Conservation (phyloP, 2,888 invertebrate genomes). For the Papilio demoleus region DNA sequence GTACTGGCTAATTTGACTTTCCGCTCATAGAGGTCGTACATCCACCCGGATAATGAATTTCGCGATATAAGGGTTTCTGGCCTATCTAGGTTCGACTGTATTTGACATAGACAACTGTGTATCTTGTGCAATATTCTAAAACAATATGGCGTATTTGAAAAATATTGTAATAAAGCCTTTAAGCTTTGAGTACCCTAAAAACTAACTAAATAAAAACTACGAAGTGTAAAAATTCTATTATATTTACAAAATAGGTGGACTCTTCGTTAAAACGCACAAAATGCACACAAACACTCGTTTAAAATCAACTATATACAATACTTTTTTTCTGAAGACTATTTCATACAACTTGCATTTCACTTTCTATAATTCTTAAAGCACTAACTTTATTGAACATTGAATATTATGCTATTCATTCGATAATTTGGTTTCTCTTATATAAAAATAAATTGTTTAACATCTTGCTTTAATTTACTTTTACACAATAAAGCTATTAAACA, state of each 20-base stretch:
- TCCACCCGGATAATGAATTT: too few species aligned
- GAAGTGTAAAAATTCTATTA: constrained; percentile 78
- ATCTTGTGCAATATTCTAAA: constrained; percentile 31
- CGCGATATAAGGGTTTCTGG: too few species aligned
- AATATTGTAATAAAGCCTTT: constrained; percentile 75
- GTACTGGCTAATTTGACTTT: too few species aligned
- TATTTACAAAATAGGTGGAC: constrained; percentile 83
- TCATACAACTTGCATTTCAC: constrained; percentile 34
- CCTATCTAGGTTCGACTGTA: too few species aligned
- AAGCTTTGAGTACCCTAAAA: constrained; percentile 54
- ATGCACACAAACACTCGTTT: constrained; percentile 70
- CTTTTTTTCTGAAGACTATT: constrained; percentile 37
- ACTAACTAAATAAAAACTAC: constrained; percentile 60
- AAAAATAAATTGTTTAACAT: constrained; percentile 63
- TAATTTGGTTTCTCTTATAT: constrained; percentile 67
- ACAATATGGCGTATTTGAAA: constrained; percentile 71
- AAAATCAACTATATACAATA: constrained; percentile 55
- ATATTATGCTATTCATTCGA: constrained; percentile 42
- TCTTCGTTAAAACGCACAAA: constrained; percentile 78
- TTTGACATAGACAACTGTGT: constrained; percentile 19
- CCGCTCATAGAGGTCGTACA: too few species aligned
- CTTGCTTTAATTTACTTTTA: constrained; percentile 46
- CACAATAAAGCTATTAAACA: constrained; percentile 45
- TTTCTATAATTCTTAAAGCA: constrained; percentile 34
- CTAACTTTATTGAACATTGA: constrained; percentile 41